Evolutionary conservation across 2,888 invertebrate genomes (phyloP).

Genomic region (Chrysolina oricalcia): DNA sequence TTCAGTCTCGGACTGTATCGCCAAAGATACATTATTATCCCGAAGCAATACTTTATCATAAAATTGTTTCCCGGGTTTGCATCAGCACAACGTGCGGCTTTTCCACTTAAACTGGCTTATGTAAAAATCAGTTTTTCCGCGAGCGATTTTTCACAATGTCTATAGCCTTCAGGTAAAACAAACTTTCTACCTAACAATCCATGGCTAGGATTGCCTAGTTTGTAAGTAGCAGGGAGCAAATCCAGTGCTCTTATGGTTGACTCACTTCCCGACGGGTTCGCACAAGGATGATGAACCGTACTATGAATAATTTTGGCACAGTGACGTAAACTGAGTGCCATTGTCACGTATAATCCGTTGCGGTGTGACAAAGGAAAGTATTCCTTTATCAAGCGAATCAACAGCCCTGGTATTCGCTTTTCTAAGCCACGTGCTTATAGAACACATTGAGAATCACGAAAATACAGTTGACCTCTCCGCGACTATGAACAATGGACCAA

Average conservation of each 20-base stretch:
- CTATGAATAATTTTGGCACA: neutral
- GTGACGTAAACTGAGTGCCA: slow-evolving; percentile 28
- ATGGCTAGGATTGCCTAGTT: neutral
- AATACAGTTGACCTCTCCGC: neutral
- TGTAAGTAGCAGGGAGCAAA: slow-evolving; percentile 15
- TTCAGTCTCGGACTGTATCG: too few species aligned
- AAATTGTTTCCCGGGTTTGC: neutral
- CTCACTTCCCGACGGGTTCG: slow-evolving; percentile 17
- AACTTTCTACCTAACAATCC: neutral
- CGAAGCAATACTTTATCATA: neutral
- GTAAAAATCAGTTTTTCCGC: neutral
- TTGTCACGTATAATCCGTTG: slow-evolving; percentile 22
- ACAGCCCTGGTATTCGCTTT: slow-evolving; percentile 7
- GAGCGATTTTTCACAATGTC: neutral
- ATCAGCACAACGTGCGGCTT: neutral
- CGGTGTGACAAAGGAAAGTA: slow-evolving; percentile 24
- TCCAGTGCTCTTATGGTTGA: slow-evolving; percentile 26
- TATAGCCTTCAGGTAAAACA: neutral
- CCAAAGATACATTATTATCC: too few species aligned
- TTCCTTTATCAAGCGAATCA: slow-evolving; percentile 16
- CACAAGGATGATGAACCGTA: slow-evolving; percentile 6
- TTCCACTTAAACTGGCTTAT: neutral
- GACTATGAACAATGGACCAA: neutral
- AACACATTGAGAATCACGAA: slow-evolving; percentile 10
- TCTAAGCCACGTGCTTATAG: slow-evolving; percentile 15